Evolutionary conservation across 2,797 vertebrate genomes (phyloP).

Genomic region (Thripadectes ignobilis): DNA sequence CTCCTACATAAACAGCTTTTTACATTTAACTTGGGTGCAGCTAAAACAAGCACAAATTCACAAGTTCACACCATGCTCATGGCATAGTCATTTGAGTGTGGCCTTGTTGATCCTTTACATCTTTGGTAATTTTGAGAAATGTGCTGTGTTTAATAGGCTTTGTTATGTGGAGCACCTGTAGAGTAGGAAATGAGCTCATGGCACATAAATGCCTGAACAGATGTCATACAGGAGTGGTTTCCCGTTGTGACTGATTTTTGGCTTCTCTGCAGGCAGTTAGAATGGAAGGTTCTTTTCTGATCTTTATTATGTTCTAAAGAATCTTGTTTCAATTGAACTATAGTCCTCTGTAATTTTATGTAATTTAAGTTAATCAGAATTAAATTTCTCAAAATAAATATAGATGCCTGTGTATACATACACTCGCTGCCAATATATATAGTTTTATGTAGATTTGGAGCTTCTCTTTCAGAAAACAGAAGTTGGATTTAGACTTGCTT

Average conservation of each 20-base stretch:
- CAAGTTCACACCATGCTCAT: not conserved
- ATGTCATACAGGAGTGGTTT: constrained; percentile 12
- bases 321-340: not conserved
- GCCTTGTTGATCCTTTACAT: not conserved
- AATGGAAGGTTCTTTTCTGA: not conserved
- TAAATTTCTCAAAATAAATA: not conserved
- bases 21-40: not conserved
- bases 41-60: not conserved
- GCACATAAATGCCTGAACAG: not conserved
- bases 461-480: not conserved
- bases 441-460: not conserved
- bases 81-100: not conserved
- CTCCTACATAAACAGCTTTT: not conserved
- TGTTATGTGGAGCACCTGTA: constrained; percentile 37
- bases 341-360: not conserved
- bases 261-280: not conserved
- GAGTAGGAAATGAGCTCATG: constrained; percentile 51
- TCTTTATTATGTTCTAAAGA: not conserved
- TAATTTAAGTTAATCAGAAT: not conserved
- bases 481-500: not conserved
- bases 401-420: accelerated
- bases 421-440: not conserved
- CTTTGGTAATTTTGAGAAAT: not conserved
- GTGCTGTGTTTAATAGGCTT: not conserved
- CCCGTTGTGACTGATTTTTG: constrained; percentile 22